phyloP scores from a whole-genome alignment of 2,888 invertebrate species.

The Xiphydria camelus region DNA sequence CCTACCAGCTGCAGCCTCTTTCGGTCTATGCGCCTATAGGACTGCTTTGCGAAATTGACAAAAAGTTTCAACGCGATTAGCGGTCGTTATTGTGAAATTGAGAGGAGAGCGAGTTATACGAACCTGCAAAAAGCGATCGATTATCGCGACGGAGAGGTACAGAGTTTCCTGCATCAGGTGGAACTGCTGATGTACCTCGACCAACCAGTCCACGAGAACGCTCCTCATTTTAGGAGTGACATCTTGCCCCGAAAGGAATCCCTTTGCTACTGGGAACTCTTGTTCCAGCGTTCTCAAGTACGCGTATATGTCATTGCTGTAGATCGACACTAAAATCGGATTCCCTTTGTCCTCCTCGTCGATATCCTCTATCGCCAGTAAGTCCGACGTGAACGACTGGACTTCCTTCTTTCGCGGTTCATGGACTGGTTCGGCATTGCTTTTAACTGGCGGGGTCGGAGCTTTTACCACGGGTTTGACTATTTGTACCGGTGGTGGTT shows the following conservation, averaged over 20 bases:
- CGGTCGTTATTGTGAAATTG: too few relatives aligned
- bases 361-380: constrained; percentile 67
- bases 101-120: constrained; percentile 9
- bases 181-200: constrained; percentile 88
- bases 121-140: constrained; percentile 89
- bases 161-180: constrained; percentile 85
- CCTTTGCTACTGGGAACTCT: constrained; percentile 66
- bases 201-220: constrained; percentile 91
- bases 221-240: constrained; percentile 85
- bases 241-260: constrained; percentile 71
- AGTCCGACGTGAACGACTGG: constrained; percentile 44
- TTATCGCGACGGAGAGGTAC: constrained; percentile 82
- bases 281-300: constrained; percentile 79
- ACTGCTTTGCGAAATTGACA: constrained; percentile 60
- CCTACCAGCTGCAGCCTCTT: constrained; percentile 85
- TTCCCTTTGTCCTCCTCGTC: constrained; percentile 75
- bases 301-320: constrained; percentile 86
- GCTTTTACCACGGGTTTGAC: constrained; percentile 35
- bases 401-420: constrained; percentile 21
- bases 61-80: too few relatives aligned
- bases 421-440: neutral
- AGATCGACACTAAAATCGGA: constrained; percentile 79
- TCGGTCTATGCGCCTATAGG: constrained; percentile 65
- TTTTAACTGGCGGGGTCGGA: constrained; percentile 4
- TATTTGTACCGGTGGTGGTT: constrained; percentile 33